Conservation (phyloP, 2,113 vertebrate species). For the Todiramphus chloris region DNA sequence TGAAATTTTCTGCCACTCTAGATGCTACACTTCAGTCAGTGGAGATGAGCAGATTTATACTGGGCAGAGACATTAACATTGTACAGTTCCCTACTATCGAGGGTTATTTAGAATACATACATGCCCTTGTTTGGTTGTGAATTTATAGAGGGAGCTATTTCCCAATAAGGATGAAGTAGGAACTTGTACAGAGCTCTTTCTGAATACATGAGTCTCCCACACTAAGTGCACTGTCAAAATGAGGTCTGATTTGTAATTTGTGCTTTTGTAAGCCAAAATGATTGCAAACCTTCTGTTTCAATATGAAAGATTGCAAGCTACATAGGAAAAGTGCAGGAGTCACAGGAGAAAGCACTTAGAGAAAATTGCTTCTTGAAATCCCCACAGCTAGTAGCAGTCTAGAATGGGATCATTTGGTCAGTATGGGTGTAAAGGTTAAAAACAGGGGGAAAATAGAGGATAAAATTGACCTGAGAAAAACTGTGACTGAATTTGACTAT, state of each 20-base stretch:
- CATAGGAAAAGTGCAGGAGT: neutral
- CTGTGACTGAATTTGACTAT: neutral
- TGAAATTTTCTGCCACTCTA: neutral
- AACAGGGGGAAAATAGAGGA: neutral
- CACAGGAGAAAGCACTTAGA: neutral
- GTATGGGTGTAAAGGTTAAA: neutral
- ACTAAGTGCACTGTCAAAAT: neutral
- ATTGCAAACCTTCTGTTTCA: neutral
- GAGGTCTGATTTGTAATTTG: constrained; percentile 1
- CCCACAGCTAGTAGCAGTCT: neutral
- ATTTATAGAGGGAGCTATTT: neutral
- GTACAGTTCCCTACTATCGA: neutral
- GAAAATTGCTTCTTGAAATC: constrained; percentile 41
- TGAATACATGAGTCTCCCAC: neutral
- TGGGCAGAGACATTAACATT: neutral
- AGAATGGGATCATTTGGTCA: neutral
- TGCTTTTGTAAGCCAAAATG: neutral
- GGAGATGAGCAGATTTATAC: neutral
- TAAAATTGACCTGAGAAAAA: neutral
- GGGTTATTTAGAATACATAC: neutral
- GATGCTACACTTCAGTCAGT: neutral
- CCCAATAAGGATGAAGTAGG: neutral
- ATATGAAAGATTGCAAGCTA: neutral
- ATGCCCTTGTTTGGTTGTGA: neutral
- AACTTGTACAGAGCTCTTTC: neutral